These are phyloP conservation scores for Ellobius talpinus DNA, from an alignment of 2,113 vertebrate genomes.

Conservation along the genomic window DNA sequence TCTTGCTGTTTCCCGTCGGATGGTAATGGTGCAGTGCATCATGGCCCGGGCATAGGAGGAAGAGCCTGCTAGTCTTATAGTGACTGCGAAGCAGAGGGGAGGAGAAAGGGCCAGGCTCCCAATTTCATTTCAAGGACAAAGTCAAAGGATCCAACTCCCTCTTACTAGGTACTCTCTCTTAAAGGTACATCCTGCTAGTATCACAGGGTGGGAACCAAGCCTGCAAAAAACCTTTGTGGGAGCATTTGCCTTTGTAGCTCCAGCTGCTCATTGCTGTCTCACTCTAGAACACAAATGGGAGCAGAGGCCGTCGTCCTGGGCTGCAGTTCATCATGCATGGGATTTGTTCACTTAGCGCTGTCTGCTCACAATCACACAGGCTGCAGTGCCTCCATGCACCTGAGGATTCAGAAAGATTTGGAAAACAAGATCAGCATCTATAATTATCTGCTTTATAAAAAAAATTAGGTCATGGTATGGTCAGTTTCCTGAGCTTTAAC, in stretches of 20 bases:
- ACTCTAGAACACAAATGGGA: not conserved
- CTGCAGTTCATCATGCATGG: not conserved
- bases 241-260: not conserved
- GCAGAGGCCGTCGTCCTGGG: not conserved
- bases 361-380: not conserved
- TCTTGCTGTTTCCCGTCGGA: not conserved
- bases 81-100: not conserved
- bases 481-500: conserved; percentile 4
- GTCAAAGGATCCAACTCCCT: not conserved
- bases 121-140: not conserved
- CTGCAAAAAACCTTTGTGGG: not conserved
- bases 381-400: not conserved
- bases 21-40: not conserved
- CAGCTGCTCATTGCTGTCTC: not conserved
- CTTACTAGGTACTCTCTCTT: not conserved
- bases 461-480: not conserved
- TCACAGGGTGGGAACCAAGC: not conserved
- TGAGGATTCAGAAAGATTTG: not conserved
- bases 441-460: conserved; percentile 1
- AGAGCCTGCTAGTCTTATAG: not conserved
- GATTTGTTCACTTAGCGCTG: not conserved
- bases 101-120: not conserved
- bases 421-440: not conserved
- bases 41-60: not conserved
- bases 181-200: not conserved